These are phyloP conservation scores for Boleophthalmus pectinirostris DNA, from an alignment of 2,113 vertebrate genomes.

Conservation along the genomic window DNA sequence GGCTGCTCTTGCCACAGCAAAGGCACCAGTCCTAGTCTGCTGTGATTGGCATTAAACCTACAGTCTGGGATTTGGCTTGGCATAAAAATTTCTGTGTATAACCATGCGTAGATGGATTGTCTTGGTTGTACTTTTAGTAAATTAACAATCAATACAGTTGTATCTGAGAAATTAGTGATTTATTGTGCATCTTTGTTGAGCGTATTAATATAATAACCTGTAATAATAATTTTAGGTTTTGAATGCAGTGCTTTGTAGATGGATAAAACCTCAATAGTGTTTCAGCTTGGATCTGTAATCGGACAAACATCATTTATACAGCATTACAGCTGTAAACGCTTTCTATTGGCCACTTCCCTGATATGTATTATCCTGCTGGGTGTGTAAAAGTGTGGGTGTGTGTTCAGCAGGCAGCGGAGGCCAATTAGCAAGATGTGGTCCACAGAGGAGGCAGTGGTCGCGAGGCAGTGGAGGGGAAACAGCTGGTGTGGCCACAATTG, in stretches of 20 bases:
- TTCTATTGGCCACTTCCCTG: slow-evolving; percentile 44
- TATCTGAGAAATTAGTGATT: background rate
- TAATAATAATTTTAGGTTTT: no score
- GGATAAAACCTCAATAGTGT: background rate
- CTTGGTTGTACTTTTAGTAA: background rate
- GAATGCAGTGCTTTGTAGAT: background rate
- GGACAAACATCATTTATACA: background rate
- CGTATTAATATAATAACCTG: background rate
- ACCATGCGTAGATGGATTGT: background rate
- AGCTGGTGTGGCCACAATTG: slow-evolving; percentile 73
- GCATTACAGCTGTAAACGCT: slow-evolving; percentile 51
- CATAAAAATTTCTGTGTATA: background rate
- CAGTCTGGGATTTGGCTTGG: background rate
- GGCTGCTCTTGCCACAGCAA: background rate
- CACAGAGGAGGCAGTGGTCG: slow-evolving; percentile 57
- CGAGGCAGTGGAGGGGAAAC: slow-evolving; percentile 68
- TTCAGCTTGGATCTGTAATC: background rate
- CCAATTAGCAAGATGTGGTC: slow-evolving; percentile 73
- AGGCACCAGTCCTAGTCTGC: background rate
- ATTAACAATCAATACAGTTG: background rate
- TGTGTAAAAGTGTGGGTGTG: slow-evolving; percentile 22
- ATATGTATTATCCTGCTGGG: slow-evolving; percentile 38
- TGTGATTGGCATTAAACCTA: background rate
- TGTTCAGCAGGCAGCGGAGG: slow-evolving; percentile 27
- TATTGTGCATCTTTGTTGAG: background rate